Conservation (phyloP, 1,140 invertebrate species). For the Odontomachus brunneus region DNA sequence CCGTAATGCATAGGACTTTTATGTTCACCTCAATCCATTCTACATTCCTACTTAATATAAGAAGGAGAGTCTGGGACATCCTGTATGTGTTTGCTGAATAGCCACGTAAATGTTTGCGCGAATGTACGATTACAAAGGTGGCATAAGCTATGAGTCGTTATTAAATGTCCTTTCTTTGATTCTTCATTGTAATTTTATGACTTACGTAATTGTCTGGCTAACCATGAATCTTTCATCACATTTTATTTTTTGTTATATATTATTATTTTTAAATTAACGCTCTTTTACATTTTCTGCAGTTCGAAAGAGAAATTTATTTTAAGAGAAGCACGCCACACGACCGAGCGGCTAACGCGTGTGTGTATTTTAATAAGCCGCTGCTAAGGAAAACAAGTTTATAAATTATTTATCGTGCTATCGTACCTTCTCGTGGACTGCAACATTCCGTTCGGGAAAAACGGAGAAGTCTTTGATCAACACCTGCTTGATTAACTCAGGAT, state of each 20-base stretch:
- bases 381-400: not conserved
- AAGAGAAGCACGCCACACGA: no score
- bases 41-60: no score
- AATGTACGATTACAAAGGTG: no score
- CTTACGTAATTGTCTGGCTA: not conserved
- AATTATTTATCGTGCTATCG: not conserved
- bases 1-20: no score
- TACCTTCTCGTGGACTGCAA: not conserved
- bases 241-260: not conserved
- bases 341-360: not conserved
- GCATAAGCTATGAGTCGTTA: no score
- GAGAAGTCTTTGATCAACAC: conserved; percentile 65
- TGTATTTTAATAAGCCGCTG: not conserved
- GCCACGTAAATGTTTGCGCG: no score
- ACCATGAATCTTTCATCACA: not conserved
- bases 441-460: conserved; percentile 20
- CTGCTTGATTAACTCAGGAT: conserved; percentile 54
- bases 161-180: no score
- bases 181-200: no score
- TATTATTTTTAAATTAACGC: not conserved
- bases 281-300: not conserved
- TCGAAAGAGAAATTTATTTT: not conserved
- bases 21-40: no score
- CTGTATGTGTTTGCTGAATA: no score
- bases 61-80: no score